Conservation (phyloP, 2,888 invertebrate genomes). For the Cheilosia pagana region DNA sequence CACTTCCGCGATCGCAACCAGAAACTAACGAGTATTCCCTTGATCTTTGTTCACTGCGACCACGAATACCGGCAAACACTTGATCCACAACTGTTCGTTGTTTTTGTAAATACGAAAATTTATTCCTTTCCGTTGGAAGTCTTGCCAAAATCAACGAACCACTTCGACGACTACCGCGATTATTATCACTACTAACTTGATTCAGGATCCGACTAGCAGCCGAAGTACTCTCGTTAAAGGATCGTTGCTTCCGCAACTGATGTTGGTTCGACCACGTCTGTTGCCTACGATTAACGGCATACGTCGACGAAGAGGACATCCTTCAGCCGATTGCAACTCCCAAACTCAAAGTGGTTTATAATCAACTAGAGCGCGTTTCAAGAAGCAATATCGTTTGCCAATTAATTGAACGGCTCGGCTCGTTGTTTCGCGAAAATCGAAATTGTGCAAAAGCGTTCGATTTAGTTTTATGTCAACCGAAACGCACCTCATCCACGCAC, state of each 20-base stretch:
- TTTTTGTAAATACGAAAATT: slow-evolving; percentile 63
- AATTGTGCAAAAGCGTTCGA: slow-evolving; percentile 56
- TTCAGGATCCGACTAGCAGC: slow-evolving; percentile 38
- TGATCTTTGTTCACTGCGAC: slow-evolving; percentile 62
- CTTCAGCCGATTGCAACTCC: slow-evolving; percentile 35
- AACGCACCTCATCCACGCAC: slow-evolving; percentile 66
- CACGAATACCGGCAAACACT: slow-evolving; percentile 58
- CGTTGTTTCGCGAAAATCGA: slow-evolving; percentile 52
- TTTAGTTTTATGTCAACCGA: slow-evolving; percentile 49
- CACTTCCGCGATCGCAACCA: not conserved
- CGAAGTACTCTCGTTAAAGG: slow-evolving; percentile 45
- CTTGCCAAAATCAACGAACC: slow-evolving; percentile 55
- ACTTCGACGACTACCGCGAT: slow-evolving; percentile 43
- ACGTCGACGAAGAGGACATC: slow-evolving; percentile 60
- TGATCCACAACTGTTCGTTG: slow-evolving; percentile 60
- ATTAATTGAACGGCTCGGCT: slow-evolving; percentile 56
- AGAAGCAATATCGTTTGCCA: slow-evolving; percentile 55
- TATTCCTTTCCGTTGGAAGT: slow-evolving; percentile 58
- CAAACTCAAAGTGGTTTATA: slow-evolving; percentile 19
- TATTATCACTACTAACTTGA: slow-evolving; percentile 42
- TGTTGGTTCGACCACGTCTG: slow-evolving; percentile 71
- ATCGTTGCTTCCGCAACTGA: slow-evolving; percentile 70
- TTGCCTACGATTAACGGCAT: slow-evolving; percentile 51
- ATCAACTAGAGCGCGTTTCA: slow-evolving; percentile 35
- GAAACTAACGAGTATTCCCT: slow-evolving; percentile 32